Conservation (phyloP, 92 coral and sea anemone species). For the Palythoa heliodiscus region DNA sequence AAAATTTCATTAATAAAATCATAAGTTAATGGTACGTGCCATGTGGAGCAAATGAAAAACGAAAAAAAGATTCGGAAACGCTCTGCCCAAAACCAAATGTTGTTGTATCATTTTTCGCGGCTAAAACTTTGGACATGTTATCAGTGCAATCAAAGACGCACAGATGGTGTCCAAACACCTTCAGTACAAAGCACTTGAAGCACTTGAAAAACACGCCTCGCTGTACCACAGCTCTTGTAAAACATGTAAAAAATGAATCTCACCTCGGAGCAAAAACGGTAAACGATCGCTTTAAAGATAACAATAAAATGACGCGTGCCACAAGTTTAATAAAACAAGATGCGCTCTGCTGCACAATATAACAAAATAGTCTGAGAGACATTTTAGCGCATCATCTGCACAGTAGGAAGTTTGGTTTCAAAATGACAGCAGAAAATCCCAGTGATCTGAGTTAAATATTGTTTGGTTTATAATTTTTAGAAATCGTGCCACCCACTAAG, state of each 20-base stretch:
- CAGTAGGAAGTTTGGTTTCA: background rate
- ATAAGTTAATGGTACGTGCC: background rate
- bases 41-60: background rate
- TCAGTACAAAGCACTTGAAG: constrained; percentile 17
- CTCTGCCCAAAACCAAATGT: background rate
- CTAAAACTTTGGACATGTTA: constrained; percentile 1
- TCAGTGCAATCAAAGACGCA: constrained; percentile 35
- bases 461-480: constrained; percentile 16
- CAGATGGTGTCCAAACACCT: constrained; percentile 41
- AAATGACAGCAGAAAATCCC: background rate
- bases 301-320: constrained; percentile 70
- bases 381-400: background rate
- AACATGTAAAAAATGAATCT: background rate
- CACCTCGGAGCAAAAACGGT: constrained; percentile 50
- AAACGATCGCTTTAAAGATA: constrained; percentile 40
- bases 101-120: background rate
- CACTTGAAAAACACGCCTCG: constrained; percentile 8
- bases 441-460: background rate
- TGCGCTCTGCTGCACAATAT: background rate
- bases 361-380: background rate
- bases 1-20: constrained; percentile 8
- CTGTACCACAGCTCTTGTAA: constrained; percentile 1
- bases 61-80: background rate
- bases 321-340: constrained; percentile 42
- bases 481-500: constrained; percentile 19